Base-by-base conservation (phyloP, 2,888 invertebrate species). In the Oithona nana region DNA sequence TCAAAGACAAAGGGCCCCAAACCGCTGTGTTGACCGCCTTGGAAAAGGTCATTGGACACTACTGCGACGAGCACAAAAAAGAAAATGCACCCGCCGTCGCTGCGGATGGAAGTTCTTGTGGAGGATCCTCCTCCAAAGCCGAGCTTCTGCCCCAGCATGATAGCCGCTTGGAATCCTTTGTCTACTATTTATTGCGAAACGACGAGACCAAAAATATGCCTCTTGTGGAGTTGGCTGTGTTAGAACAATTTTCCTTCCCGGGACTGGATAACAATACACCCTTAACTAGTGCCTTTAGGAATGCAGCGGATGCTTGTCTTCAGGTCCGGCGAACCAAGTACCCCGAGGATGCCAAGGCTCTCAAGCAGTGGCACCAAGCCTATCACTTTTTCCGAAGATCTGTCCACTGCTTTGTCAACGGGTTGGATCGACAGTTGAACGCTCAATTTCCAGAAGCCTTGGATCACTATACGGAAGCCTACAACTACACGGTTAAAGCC, bases 191-290 rank as follows among this genome's bases (percentile, higher is more conserved):
- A 50, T 64, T 68, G 48, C 66, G 66, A 51, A 67, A 67, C 58
- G 64, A 64, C 2, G 66, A 65, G 6, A 52, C 66, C 50, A 63
- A 65, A 3, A 57, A 65, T 11, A 39, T 39, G 39, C 39, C 39
- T 16, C 65, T 68, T 22, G 58, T 67, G 16, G 64, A 65, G 11
- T 63, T 68, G 54, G 59, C 68, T 3, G 64, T 73, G 39, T 64
- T 70, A 54, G 73, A 73, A 64, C 72, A 73, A 67, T 71, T 72
- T 64, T 65, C 71, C n/a, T 65, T 68, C 57, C 66, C 65, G 26
- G 57, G 66, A 24, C 65, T 69, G 30, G 68, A 70, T 63, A 61
- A 64, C 22, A 65, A 68, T 62, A 66, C 67, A 58, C 68, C 66
- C 70, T 70, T 61, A 64, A 29, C 50, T 22, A 22, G 26, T 22